Percentiles rank a stretch among this genome's conserved stretches.
Evolutionary conservation across 64 coral and sea anemone genomes (phyloP).

Genomic region (Hydrozoanthus tunicans): DNA sequence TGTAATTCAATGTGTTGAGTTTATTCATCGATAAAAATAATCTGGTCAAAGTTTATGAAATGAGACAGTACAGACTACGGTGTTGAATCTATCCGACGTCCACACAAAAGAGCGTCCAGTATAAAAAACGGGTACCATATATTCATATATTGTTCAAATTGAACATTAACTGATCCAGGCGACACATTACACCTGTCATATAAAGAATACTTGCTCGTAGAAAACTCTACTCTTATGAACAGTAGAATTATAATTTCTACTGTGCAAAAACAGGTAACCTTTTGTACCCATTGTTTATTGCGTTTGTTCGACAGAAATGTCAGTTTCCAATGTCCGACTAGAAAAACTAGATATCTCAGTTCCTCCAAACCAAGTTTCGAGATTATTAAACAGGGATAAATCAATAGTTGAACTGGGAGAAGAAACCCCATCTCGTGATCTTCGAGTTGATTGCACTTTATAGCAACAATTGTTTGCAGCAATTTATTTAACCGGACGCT

Average conservation of each 20-base stretch:
- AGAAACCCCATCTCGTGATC: too few relatives aligned
- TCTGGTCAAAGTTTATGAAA: conserved; percentile 6
- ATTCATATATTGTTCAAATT: conserved; percentile 6
- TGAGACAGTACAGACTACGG: background rate
- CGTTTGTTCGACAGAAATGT: conserved; percentile 19
- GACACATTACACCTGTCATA: conserved; percentile 4
- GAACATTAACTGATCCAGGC: background rate
- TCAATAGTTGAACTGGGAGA: too few relatives aligned
- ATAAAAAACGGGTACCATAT: conserved; percentile 1
- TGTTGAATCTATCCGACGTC: background rate
- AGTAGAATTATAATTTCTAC: conserved; percentile 3
- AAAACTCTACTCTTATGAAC: background rate
- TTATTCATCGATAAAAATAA: background rate
- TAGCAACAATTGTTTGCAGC: too few relatives aligned
- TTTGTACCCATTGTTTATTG: background rate
- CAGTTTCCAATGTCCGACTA: background rate
- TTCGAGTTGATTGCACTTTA: too few relatives aligned
- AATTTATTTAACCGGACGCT: too few relatives aligned
- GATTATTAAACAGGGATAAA: background rate
- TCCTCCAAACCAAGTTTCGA: background rate
- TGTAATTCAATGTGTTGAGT: background rate
- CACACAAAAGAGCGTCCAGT: conserved; percentile 9
- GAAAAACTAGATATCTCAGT: background rate
- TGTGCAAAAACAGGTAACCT: background rate
- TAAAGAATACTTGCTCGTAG: conserved; percentile 1